phyloP scores from a whole-genome alignment of 2,113 vertebrate genomes.

The Rhea americana region DNA sequence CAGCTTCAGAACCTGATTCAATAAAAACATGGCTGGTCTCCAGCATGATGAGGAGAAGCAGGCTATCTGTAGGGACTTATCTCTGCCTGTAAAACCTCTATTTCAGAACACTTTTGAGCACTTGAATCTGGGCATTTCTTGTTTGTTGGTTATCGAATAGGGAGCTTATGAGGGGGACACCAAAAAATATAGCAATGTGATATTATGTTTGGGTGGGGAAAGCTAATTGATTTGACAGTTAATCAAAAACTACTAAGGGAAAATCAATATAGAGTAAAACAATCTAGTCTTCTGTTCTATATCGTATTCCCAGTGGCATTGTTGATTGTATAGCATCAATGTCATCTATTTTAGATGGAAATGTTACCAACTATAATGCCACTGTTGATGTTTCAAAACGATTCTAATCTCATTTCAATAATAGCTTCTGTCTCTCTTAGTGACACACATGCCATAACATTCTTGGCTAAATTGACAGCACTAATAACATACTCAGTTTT shows the following conservation, averaged over 20 bases:
- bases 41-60: conserved; percentile 47
- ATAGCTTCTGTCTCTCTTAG: conserved; percentile 79
- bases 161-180: neutral
- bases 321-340: conserved; percentile 72
- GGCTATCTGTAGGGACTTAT: conserved; percentile 9
- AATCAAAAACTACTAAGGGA: conserved; percentile 65
- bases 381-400: conserved; percentile 78
- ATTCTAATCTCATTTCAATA: conserved; percentile 81
- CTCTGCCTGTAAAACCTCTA: conserved; percentile 3
- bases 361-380: conserved; percentile 74
- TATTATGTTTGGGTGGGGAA: conserved; percentile 60
- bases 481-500: conserved; percentile 71
- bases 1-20: conserved; percentile 59
- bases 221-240: conserved; percentile 68
- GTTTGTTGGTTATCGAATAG: neutral
- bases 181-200: neutral
- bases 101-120: neutral
- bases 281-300: conserved; percentile 62
- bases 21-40: conserved; percentile 49
- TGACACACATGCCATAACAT: conserved; percentile 76
- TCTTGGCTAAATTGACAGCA: conserved; percentile 74
- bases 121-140: neutral
- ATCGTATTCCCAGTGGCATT: conserved; percentile 61
- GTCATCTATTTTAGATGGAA: conserved; percentile 73
- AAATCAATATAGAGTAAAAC: conserved; percentile 70